Evolutionary conservation across 2,888 invertebrate species (phyloP), one percentile per base, ranked within the genome.

Genomic region (Tromatobia lineatoria): DNA sequence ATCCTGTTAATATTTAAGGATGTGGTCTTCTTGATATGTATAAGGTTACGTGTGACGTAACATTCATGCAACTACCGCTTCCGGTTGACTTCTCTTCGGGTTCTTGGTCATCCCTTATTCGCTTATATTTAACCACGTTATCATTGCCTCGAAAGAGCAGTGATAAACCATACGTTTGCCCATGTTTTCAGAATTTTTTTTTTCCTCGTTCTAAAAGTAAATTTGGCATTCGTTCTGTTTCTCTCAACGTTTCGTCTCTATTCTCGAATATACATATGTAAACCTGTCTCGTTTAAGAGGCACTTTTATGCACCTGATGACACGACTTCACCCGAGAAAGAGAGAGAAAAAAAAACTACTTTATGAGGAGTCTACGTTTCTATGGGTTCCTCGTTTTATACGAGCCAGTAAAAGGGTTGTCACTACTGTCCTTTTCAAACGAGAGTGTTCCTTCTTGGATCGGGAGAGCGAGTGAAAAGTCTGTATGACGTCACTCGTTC

Each of bases 71-170:
- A 61, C 34, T 61, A 34, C 18, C n/a, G 61, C 18, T 18, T 8
- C 61, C 7, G 38, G 61, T 61, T 10, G 18, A n/a, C 34, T 61
- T 61, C 34, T 61, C 61, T 29, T 34, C 54, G 20, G 3, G 54
- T 20, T 54, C 54, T 20, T 11, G 54, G 54, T 54, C 23, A 20
- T 54, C 54, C 54, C 54, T 8, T 54, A 57, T 57, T 57, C 57
- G 15, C 25, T 13, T 23, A 6, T 13, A 54, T 23, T 23, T 23
- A 54, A 23, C 2, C 23, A 57, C 57, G 15, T 6, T n/a, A 23
- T 57, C 15, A 57, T 57, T 57, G n/a, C n/a, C n/a, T n/a, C n/a
- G 25, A 57, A 57, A 25, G 15, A 25, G 25, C 25, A 25, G 25
- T 15, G 57, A 25, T 57, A 25, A 57, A 25, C 25, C 15, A 25